Conservation (phyloP, 1,140 invertebrate genomes). For the Gryon sp. region DNA sequence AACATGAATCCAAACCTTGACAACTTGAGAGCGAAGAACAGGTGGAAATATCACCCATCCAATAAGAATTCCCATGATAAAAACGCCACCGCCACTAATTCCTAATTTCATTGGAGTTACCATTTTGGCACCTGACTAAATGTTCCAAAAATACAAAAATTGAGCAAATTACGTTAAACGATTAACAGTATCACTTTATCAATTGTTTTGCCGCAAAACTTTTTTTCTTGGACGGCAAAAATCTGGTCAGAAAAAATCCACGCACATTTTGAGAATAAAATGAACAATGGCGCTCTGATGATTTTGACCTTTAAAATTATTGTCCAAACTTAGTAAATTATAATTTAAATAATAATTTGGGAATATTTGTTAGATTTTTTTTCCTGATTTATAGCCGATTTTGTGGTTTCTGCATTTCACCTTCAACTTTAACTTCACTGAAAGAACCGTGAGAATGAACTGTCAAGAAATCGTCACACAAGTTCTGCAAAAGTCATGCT, state of each 20-base stretch:
- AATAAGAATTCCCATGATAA: slow-evolving; percentile 51
- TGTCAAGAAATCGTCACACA: slow-evolving; percentile 57
- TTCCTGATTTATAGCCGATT: neutral
- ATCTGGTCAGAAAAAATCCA: slow-evolving; percentile 2
- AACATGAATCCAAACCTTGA: slow-evolving; percentile 45
- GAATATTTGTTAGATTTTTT: no score
- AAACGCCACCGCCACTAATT: slow-evolving; percentile 29
- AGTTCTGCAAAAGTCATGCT: slow-evolving; percentile 60
- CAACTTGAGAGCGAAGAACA: slow-evolving; percentile 41
- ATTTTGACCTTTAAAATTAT: no score
- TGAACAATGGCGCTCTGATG: neutral
- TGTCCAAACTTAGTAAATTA: no score
- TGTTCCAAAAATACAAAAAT: neutral
- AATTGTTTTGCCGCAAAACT: neutral
- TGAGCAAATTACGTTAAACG: neutral
- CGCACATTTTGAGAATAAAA: slow-evolving; percentile 12
- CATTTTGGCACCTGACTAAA: slow-evolving; percentile 35
- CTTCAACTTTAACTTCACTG: slow-evolving; percentile 54
- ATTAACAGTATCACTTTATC: neutral
- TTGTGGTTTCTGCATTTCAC: slow-evolving; percentile 39
- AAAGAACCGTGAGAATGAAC: slow-evolving; percentile 62
- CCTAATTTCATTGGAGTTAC: slow-evolving; percentile 39
- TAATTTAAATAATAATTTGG: no score
- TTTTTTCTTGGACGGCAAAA: neutral
- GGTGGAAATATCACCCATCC: slow-evolving; percentile 54